Base-by-base conservation (phyloP, 2,797 vertebrate genomes). In the Chelidonichthys spinosus region DNA sequence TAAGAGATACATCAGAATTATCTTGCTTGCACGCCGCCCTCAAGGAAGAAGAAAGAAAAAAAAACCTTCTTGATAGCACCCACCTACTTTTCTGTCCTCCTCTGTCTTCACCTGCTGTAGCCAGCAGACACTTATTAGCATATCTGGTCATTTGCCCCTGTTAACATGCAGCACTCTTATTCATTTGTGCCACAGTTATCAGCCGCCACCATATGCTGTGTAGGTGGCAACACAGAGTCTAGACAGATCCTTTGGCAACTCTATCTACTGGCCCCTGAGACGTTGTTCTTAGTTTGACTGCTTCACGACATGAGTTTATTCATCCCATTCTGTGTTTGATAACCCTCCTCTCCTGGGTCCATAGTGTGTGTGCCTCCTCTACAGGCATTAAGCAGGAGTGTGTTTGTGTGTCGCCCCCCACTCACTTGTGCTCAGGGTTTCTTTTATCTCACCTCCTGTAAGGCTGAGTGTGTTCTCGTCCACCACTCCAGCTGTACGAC, bases 161-260 rank as follows among this genome's bases (percentile, higher is more conserved):
- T 86, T 81, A 87, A 77, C 78, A 78, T 83, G 71, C 76, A 32
- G 25, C 74, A 25, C 43, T 64, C 73, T 84, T 47, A 43, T 74
- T 81, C 7, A 17, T 78, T 64, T 62, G 76, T 44, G 68, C 49
- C 55, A 78, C 69, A 49, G 76, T 88, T 88, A 87, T 90, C 89
- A 81, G 79, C 36, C 53, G 8, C 53, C 39, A 61, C 81, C 86
- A 86, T 85, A 87, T 85, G 89, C 81, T 82, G 80, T 68, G 85
- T 86, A 85, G 85, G 87, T 80, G 77, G 84, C 37, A 64, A 77
- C 47, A 65, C 11, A 50, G 37, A 66, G 78, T 81, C 72, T 37
- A 69, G 81, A 79, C 85, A 58, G 63, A 81, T 85, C 76, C 66
- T 74, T 64, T 86, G 81, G 80, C 75, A 78, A 68, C 70, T 85